Base-by-base conservation (phyloP, 1,140 invertebrate genomes). In the Apis dorsata region DNA sequence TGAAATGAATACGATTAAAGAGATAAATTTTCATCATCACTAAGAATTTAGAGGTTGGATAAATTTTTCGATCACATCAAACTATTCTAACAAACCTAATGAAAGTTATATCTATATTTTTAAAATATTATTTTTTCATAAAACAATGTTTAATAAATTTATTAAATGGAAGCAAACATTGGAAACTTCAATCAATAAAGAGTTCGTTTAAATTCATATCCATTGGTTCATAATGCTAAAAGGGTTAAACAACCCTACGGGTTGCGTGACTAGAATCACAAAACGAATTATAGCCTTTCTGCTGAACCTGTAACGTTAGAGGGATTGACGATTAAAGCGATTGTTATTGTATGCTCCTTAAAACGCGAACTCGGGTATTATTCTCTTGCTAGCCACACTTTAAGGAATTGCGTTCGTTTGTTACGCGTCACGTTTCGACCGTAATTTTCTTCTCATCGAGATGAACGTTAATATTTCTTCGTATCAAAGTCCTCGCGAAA, bases 401-500 rank as follows among this genome's bases (percentile, higher is more conserved):
- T 34, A 12, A 24, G n/a, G 8, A 71, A 71, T 71, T 71, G 69
- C 69, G 44, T 71, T 71, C 69, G 49, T 71, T 71, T 71, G 69
- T 71, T 71, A 53, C 69, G 15, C n/a, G 69, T 71, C 69, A 71
- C 69, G 69, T 71, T 71, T 53, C 55, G 15, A 9, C 53, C 44
- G 72, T 34, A 74, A 74, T 74, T 73, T 73, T 73, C 72, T 74
- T 28, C 71, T 73, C 59, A 57, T 34, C 28, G 19, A 12, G 51
- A n/a, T 55, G 49, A n/a, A 71, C 69, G 10, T 63, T 21, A n/a
- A n/a, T 24, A 70, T 19, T 21, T n/a, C 17, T 17, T 63, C 62
- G 62, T 28, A 63, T 1, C 62, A 28, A 63, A 24, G 15, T 24
- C n/a, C 3, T 34, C 34, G 34, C 34, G 34, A 44, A 44, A 44